Evolutionary conservation across 2,113 vertebrate genomes (phyloP).

Genomic region (Varanus komodoensis): DNA sequence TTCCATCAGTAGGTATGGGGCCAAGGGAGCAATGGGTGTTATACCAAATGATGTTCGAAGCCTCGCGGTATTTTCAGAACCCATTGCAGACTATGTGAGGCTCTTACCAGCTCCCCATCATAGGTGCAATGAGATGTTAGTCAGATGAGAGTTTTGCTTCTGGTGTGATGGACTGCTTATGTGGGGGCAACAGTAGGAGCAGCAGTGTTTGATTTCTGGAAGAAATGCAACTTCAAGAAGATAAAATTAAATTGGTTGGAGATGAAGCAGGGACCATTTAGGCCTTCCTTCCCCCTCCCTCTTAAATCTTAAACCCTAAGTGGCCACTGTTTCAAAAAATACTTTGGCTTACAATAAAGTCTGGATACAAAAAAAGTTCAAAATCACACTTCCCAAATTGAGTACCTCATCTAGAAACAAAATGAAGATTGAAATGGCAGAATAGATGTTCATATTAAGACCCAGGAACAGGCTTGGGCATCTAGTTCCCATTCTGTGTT

Average conservation of each 20-base stretch:
- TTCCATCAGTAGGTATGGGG: not conserved
- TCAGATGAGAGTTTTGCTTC: not conserved
- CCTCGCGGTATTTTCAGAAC: not conserved
- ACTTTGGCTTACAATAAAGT: not conserved
- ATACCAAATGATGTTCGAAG: not conserved
- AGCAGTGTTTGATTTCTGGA: not conserved
- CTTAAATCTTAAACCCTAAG: not conserved
- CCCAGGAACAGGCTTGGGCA: not conserved
- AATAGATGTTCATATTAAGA: not conserved
- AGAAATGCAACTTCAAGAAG: conserved; percentile 36
- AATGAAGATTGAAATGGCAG: not conserved
- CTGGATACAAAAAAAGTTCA: not conserved
- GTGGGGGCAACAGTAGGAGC: not conserved
- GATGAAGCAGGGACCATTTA: not conserved
- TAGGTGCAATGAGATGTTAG: not conserved
- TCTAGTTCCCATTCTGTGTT: not conserved
- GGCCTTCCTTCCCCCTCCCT: not conserved
- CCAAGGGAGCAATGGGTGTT: not conserved
- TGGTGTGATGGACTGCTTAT: not conserved
- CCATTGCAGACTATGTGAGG: not conserved
- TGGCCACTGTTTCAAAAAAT: not conserved
- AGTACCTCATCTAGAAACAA: not conserved
- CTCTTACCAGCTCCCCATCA: not conserved
- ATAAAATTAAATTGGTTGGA: not conserved
- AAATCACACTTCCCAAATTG: not conserved